phyloP scores from a whole-genome alignment of 2,888 invertebrate genomes.

The Leucania comma region DNA sequence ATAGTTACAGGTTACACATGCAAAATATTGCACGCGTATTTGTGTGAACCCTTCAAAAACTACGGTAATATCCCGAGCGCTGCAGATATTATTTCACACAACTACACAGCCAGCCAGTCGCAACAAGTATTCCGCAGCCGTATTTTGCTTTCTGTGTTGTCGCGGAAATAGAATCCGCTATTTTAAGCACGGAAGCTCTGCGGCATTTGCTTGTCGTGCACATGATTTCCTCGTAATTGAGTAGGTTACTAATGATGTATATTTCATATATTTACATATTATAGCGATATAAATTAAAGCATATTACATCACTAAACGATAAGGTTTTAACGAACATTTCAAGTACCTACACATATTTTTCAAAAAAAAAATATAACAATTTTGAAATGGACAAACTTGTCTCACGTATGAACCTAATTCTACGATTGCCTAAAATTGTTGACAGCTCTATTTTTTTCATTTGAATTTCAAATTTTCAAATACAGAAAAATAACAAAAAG shows the following conservation, averaged over 20 bases:
- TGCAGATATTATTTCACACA: slow-evolving; percentile 3
- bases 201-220: slow-evolving; percentile 21
- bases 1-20: no score
- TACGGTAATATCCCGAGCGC: not conserved
- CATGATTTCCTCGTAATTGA: slow-evolving; percentile 30
- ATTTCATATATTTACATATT: not conserved
- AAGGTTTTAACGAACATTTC: no score
- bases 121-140: slow-evolving; percentile 21
- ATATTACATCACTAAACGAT: no score
- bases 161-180: slow-evolving; percentile 35
- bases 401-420: no score
- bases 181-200: slow-evolving; percentile 29
- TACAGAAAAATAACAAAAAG: no score
- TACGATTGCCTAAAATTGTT: no score
- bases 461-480: no score
- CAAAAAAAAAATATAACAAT: no score
- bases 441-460: no score
- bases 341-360: no score
- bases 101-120: not conserved
- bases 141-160: slow-evolving; percentile 24
- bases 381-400: no score
- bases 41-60: not conserved
- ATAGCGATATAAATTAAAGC: no score
- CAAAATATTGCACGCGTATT: not conserved
- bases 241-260: not conserved